Evolutionary conservation across 2,113 vertebrate genomes (phyloP).

Genomic region (Oceanodroma tethys): DNA sequence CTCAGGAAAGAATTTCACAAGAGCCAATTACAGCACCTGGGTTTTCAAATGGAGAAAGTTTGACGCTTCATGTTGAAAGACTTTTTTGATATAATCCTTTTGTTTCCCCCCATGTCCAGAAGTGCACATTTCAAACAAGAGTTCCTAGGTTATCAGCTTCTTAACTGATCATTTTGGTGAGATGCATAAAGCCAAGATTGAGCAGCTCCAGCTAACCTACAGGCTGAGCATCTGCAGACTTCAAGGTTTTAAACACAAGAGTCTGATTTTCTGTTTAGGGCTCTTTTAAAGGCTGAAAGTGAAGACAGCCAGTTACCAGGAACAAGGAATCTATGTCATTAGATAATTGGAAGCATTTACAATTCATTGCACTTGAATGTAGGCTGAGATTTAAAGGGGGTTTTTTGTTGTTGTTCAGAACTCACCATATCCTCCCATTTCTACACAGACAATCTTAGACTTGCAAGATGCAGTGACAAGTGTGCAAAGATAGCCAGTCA

Average conservation of each 20-base stretch:
- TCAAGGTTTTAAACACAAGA: not conserved
- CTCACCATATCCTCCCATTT: not conserved
- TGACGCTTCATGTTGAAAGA: not conserved
- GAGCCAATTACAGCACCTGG: not conserved
- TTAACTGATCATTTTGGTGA: not conserved
- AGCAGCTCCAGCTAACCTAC: not conserved
- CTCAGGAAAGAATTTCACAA: not conserved
- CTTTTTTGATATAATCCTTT: not conserved
- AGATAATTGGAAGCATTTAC: not conserved
- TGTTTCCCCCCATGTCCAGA: not conserved
- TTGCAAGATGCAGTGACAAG: not conserved
- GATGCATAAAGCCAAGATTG: not conserved
- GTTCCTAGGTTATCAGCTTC: not conserved
- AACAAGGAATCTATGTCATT: not conserved
- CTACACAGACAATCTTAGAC: not conserved
- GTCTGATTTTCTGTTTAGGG: not conserved
- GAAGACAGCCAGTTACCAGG: not conserved
- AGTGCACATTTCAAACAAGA: not conserved
- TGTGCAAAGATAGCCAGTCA: not conserved
- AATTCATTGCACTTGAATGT: not conserved
- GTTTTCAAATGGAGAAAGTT: not conserved
- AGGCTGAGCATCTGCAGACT: not conserved
- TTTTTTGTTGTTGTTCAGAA: not conserved
- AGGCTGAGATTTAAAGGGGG: not conserved
- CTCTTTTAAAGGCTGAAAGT: not conserved